Percentiles rank a stretch among this genome's conserved stretches.
phyloP scores from a whole-genome alignment of 2,113 vertebrate species.

The Hydrolagus affinis region DNA sequence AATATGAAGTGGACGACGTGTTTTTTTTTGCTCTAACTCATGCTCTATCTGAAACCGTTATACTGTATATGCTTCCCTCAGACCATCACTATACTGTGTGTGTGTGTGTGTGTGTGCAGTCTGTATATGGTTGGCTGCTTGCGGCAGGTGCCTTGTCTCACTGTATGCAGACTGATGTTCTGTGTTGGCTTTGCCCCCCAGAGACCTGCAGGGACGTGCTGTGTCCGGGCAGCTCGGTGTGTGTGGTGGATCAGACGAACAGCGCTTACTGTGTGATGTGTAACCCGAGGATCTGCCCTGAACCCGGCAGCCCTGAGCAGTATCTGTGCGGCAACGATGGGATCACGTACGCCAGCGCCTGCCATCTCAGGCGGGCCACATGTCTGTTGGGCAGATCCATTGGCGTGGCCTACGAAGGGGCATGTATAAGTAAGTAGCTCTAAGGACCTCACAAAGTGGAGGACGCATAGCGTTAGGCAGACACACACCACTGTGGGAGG shows the following conservation, averaged over 20 bases:
- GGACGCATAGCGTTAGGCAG: not conserved
- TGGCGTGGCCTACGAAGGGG: constrained; percentile 91
- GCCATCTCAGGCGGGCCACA: constrained; percentile 90
- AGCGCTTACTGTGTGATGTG: constrained; percentile 96
- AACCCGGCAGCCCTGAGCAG: constrained; percentile 82
- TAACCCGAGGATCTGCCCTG: constrained; percentile 83
- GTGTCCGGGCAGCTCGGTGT: constrained; percentile 87
- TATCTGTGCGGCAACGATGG: constrained; percentile 97
- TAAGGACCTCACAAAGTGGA: not conserved
- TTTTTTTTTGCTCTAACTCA: too few species aligned
- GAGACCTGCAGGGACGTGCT: constrained; percentile 91
- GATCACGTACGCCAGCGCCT: constrained; percentile 85
- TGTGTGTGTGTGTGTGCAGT: too few species aligned
- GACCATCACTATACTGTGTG: too few species aligned
- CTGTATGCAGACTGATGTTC: constrained; percentile 33
- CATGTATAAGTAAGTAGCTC: constrained; percentile 87
- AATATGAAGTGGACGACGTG: too few species aligned
- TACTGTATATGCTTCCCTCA: too few species aligned
- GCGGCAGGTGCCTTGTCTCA: not conserved
- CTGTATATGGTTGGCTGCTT: not conserved
- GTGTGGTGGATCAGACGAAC: constrained; percentile 95
- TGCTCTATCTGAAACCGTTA: too few species aligned
- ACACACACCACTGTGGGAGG: not conserved
- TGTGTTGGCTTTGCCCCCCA: constrained; percentile 47
- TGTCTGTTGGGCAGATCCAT: constrained; percentile 92